phyloP scores from a whole-genome alignment of 2,113 vertebrate genomes.

The Passer domesticus region DNA sequence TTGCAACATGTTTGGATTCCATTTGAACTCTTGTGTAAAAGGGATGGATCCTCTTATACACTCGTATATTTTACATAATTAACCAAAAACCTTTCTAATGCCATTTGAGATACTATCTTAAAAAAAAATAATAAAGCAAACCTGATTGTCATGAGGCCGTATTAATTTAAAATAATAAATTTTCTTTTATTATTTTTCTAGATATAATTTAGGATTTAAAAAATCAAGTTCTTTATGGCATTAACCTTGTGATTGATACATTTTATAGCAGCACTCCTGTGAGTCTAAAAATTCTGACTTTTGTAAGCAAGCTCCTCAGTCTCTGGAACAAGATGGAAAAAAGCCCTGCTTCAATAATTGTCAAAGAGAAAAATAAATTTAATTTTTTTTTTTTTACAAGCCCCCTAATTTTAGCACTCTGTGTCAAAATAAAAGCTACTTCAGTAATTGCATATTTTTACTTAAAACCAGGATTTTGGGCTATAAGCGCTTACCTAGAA shows the following conservation, averaged over 20 bases:
- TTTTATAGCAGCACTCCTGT: background rate
- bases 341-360: background rate
- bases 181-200: background rate
- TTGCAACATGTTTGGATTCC: background rate
- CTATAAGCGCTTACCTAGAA: slow-evolving; percentile 40
- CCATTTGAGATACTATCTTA: background rate
- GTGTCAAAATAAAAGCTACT: background rate
- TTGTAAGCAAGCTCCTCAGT: background rate
- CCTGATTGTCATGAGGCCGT: background rate
- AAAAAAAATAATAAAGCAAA: background rate
- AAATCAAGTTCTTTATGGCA: background rate
- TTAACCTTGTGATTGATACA: background rate
- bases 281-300: background rate
- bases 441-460: background rate
- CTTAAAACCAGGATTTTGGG: background rate
- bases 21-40: background rate
- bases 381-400: background rate
- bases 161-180: background rate
- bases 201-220: background rate
- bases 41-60: background rate
- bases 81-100: background rate
- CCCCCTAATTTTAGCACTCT: background rate
- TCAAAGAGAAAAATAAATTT: background rate
- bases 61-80: background rate
- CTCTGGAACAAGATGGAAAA: background rate